Percentiles rank a stretch among this genome's conserved stretches.
Evolutionary conservation across 2,113 vertebrate species (phyloP).

Genomic region (Tonatia bakeri): DNA sequence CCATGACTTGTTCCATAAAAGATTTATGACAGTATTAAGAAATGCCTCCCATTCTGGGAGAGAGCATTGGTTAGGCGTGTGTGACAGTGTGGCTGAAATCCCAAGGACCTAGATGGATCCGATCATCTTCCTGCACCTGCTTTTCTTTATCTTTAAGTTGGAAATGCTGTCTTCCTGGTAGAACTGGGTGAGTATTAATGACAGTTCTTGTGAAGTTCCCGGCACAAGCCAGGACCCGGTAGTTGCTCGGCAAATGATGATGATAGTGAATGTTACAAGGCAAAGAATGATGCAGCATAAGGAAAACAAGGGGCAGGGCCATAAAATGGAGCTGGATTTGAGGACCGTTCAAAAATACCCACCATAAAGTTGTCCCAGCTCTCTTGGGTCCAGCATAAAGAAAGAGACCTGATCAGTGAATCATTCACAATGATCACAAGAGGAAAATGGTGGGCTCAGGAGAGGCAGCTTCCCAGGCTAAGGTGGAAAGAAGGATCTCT

Average conservation of each 20-base stretch:
- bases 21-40: not conserved
- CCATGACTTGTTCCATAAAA: not conserved
- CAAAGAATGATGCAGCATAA: not conserved
- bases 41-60: not conserved
- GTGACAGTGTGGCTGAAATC: not conserved
- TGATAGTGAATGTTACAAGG: not conserved
- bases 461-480: not conserved
- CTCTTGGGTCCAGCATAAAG: not conserved
- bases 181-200: not conserved
- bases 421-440: fast-evolving
- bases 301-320: not conserved
- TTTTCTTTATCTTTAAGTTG: not conserved
- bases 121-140: not conserved
- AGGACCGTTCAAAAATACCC: not conserved
- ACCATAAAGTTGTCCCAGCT: not conserved
- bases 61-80: not conserved
- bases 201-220: not conserved
- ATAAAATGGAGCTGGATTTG: not conserved
- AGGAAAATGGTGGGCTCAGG: not conserved
- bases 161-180: not conserved
- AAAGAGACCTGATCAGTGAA: not conserved
- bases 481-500: not conserved
- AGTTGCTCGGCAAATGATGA: not conserved
- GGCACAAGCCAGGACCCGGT: not conserved
- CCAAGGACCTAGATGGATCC: not conserved